Evolutionary conservation across 2,113 vertebrate genomes (phyloP), one percentile per base, ranked within the genome.

Genomic region (Semicossyphus pulcher): DNA sequence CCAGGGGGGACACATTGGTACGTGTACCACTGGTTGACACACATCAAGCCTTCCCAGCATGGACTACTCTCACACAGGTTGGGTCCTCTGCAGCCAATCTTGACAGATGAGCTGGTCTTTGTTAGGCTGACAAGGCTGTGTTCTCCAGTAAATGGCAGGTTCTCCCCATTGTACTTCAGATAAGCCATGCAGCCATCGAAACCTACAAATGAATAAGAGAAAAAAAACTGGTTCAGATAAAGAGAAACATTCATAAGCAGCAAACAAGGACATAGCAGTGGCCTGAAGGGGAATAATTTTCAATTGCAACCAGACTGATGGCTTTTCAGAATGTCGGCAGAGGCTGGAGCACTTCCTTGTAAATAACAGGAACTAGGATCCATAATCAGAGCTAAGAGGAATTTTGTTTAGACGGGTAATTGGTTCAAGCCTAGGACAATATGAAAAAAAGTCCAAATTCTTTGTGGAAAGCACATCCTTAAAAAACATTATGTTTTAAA

Each of bases 121-220:
- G 95, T 95, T 54, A 96, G 89, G 6, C 93, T 89, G 52, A 95
- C 97, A 0, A 94, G 90, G 77, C 81, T 92, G 90, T 98, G 97
- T 28, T 93, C 95, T n/a, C 97, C 98, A 0, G 89, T 25, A 34
- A 99, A 99, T 0, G 98, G 98, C 36, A 99, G 94, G 60, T 74
- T 96, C 70, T 98, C 94, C 1, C 89, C 90, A 0, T 97, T 97
- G 0, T 97, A 99, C 72, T 95, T 96, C 84, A 99, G 18, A 2
- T 95, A 97, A 1, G 95, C 94, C 39, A 97, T 90, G 88, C 98
- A 99, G 76, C 98, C 98, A 0, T 94, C 95, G 3, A 99, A 99
- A 75, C 96, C 98, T 99, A 88, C 16, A 20, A 57, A 72, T 1
- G 31, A 41, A 76, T 0, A 36, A 66, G 16, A 44, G n/a, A 48